Conservation (phyloP, 1,140 invertebrate species). For the Papilio machaon region DNA sequence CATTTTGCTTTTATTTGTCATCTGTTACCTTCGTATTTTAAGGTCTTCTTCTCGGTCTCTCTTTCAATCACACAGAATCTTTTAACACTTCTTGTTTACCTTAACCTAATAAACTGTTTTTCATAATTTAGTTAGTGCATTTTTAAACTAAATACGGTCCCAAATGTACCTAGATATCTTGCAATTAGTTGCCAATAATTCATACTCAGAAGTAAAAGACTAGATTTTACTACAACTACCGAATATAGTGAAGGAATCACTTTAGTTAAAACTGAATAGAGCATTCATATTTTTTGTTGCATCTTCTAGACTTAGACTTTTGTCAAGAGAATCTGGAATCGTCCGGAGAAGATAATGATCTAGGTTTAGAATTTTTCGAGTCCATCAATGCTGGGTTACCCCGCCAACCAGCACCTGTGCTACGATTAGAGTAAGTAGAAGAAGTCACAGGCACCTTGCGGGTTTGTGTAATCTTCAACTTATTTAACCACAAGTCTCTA, state of each 20-base stretch:
- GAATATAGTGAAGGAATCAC: neutral
- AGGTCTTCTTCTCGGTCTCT: no score
- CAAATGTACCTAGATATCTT: neutral
- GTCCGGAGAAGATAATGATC: constrained; percentile 60
- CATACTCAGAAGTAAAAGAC: constrained; percentile 13
- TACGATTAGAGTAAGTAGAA: constrained; percentile 74
- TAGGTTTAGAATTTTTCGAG: constrained; percentile 63
- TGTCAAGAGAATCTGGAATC: constrained; percentile 73
- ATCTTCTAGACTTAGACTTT: constrained; percentile 28
- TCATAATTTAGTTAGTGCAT: neutral
- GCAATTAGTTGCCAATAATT: neutral
- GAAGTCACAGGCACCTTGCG: constrained; percentile 76
- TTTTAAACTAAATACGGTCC: neutral
- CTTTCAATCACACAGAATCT: no score
- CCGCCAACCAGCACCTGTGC: constrained; percentile 54
- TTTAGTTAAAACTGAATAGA: neutral
- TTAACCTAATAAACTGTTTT: neutral
- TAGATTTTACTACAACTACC: constrained; percentile 23
- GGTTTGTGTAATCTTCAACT: constrained; percentile 75
- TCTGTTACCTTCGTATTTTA: no score
- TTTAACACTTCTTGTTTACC: no score
- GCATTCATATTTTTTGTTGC: constrained; percentile 2
- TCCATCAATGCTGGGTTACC: constrained; percentile 51
- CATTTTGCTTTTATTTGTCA: no score
- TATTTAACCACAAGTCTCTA: constrained; percentile 79